Base-by-base conservation (phyloP, 2,797 vertebrate species). In the Enteromius unitaeniatus region DNA sequence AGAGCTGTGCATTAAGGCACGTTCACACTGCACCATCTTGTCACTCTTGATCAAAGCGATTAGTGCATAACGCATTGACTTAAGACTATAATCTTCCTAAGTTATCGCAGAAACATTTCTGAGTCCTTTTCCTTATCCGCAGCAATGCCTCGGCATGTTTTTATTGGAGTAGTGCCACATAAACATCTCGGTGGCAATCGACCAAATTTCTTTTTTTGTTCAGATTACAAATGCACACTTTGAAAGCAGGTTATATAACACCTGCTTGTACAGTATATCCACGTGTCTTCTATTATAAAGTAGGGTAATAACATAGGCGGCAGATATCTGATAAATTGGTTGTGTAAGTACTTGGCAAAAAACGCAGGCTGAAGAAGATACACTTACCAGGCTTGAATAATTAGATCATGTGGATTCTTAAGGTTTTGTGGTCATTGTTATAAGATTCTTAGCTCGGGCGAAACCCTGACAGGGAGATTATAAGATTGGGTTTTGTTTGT, bases 271-370 rank as follows among this genome's bases (percentile, higher is more conserved):
- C 9, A 80, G 17, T 64, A 47, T 49, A 40, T 55, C 62, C 19
- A 42, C 42, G 42, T 42, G 42, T 42, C 34, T 87, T 67, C 47
- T 17, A 19, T 45, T 31, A 78, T 19, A 15, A 28, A 73, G n/a
- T 4, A 6, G n/a, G 15, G 7, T 15, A 68, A 55, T 72, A 68
- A 80, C 26, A 83, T 21, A 23, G 23, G 40, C 6, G 60, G 3
- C 11, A 81, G 64, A 70, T 77, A 74, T 84, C 53, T 83, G 37
- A 78, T 64, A 3, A 40, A 21, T 23, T 28, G 3, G 7, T 83
- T 88, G 79, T 68, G 28, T 70, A 84, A 83, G 76, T 53, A 55
- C 49, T 26, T 62, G n/a, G n/a, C 68, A 83, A n/a, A 53, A 34
- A 6, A 34, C 1, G 3, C n/a, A 68, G 53, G 17, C 28, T 81